phyloP scores from a whole-genome alignment of 2,797 vertebrate species.

The Enteromius radiatus region DNA sequence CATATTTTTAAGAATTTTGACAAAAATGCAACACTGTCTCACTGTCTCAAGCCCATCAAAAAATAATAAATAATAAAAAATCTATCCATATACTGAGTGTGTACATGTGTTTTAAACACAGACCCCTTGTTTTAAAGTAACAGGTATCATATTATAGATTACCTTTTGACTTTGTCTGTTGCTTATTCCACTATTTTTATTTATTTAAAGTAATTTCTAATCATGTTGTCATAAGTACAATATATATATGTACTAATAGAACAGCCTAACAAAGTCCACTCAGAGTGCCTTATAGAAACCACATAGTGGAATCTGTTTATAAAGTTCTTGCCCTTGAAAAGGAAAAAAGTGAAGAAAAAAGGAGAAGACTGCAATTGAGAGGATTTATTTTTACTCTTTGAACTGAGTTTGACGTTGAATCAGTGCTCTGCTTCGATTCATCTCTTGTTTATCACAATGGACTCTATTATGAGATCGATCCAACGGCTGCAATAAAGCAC shows the following conservation, averaged over 20 bases:
- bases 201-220: not conserved
- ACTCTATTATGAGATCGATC: slow-evolving; percentile 18
- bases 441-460: slow-evolving; percentile 28
- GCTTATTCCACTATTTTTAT: not conserved
- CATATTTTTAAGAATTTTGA: not conserved
- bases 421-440: slow-evolving; percentile 9
- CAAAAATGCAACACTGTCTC: not conserved
- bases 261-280: not conserved
- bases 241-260: not conserved
- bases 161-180: not conserved
- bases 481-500: not conserved
- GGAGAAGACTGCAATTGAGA: not conserved
- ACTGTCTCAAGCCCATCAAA: not conserved
- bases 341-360: not conserved
- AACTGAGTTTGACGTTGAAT: slow-evolving; percentile 30
- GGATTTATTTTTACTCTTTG: not conserved
- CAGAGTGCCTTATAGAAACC: not conserved
- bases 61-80: no score
- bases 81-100: no score
- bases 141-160: not conserved
- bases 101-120: no score
- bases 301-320: not conserved
- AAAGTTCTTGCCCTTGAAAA: slow-evolving; percentile 21
- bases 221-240: not conserved
- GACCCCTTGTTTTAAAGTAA: not conserved